Evolutionary conservation across 2,113 vertebrate genomes (phyloP).

Genomic region (Alexandromys fortis): DNA sequence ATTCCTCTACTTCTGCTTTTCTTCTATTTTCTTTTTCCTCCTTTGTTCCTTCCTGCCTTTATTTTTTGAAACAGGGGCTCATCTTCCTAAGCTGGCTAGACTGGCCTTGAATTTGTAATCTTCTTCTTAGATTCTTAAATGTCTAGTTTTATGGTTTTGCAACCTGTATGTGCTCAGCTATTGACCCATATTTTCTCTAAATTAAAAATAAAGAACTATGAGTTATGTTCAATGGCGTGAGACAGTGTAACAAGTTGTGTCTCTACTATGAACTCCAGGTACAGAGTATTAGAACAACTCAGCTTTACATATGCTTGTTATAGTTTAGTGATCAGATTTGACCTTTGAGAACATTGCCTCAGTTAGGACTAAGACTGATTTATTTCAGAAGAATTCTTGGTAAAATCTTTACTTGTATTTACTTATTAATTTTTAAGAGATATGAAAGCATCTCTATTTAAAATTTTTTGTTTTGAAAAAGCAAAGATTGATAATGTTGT

Average conservation of each 20-base stretch:
- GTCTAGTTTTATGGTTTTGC: neutral
- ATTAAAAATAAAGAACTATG: slow-evolving; percentile 33
- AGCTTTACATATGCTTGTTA: neutral
- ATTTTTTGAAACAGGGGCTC: neutral
- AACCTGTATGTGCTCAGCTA: neutral
- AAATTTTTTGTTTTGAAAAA: neutral
- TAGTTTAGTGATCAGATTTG: slow-evolving; percentile 46
- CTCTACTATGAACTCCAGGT: neutral
- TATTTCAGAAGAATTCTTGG: slow-evolving; percentile 31
- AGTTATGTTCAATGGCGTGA: neutral
- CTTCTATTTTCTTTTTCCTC: too few species aligned
- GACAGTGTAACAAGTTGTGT: slow-evolving; percentile 28
- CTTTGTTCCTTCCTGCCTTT: neutral
- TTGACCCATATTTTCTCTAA: slow-evolving; percentile 22
- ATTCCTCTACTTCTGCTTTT: neutral
- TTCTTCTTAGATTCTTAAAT: neutral
- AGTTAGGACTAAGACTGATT: neutral
- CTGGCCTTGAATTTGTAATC: neutral
- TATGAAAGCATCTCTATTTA: neutral
- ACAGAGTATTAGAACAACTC: slow-evolving; percentile 21
- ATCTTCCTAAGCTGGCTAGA: neutral
- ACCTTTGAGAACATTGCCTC: slow-evolving; percentile 12
- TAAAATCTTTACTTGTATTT: neutral
- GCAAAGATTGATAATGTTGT: slow-evolving; percentile 36
- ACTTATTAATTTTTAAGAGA: neutral